Evolutionary conservation across 2,113 vertebrate species (phyloP).

Genomic region (Phylloscopus trochilus): DNA sequence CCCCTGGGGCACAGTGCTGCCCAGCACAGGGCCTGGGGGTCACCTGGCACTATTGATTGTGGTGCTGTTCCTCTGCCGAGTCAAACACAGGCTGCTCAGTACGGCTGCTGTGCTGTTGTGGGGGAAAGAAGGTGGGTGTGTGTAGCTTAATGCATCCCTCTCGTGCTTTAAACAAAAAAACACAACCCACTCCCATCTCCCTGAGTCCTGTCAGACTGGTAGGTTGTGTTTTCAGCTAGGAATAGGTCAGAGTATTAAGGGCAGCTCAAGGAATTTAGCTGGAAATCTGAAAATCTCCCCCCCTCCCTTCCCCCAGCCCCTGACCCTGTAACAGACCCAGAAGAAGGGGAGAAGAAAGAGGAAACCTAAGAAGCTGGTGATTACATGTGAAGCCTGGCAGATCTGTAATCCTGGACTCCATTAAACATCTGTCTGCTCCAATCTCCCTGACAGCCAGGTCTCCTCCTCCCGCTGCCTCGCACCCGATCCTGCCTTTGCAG

Average conservation of each 20-base stretch:
- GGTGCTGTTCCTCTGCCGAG: neutral
- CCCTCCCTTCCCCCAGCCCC: neutral
- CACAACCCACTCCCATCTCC: neutral
- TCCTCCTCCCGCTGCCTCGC: neutral
- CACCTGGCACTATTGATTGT: neutral
- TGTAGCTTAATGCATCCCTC: neutral
- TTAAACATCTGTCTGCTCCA: slow-evolving; percentile 66
- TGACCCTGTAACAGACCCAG: slow-evolving; percentile 8
- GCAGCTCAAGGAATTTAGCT: slow-evolving; percentile 19
- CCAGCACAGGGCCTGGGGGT: neutral
- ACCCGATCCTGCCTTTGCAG: neutral
- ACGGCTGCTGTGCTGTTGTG: neutral
- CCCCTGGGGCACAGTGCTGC: neutral
- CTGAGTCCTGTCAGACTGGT: neutral
- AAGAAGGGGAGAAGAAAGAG: neutral
- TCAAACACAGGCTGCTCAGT: neutral
- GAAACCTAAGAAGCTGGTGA: slow-evolving; percentile 44
- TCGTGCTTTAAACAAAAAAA: neutral
- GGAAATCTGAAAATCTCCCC: slow-evolving; percentile 20
- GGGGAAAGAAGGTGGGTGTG: neutral
- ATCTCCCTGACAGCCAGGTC: slow-evolving; percentile 34
- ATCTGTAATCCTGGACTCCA: slow-evolving; percentile 46
- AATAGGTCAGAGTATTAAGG: slow-evolving; percentile 8
- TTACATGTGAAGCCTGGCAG: slow-evolving; percentile 25
- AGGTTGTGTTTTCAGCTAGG: neutral